Evolutionary conservation across 2,888 invertebrate genomes (phyloP).

Genomic region (Elmis aenea): DNA sequence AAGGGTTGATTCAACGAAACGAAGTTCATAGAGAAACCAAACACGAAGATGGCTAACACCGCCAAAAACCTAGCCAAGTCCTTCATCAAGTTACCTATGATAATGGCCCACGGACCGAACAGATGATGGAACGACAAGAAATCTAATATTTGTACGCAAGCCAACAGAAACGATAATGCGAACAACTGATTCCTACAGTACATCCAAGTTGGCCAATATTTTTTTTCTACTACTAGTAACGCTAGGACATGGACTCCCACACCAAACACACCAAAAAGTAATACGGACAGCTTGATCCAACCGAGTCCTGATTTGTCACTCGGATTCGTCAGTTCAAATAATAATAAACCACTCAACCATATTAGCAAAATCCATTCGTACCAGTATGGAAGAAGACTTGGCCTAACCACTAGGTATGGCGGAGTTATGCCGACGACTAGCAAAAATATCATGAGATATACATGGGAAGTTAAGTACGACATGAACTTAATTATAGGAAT

Average conservation of each 20-base stretch:
- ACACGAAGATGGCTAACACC: slow-evolving; percentile 95
- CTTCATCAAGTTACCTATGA: slow-evolving; percentile 92
- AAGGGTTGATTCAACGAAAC: slow-evolving; percentile 95
- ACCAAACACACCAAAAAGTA: slow-evolving; percentile 84
- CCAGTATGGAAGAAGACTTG: slow-evolving; percentile 82
- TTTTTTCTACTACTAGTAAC: slow-evolving; percentile 58
- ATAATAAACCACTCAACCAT: slow-evolving; percentile 89
- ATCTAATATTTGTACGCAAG: slow-evolving; percentile 96
- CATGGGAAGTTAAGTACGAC: slow-evolving; percentile 97
- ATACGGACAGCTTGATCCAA: slow-evolving; percentile 84
- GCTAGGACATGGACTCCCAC: slow-evolving; percentile 86
- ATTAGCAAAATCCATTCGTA: slow-evolving; percentile 94
- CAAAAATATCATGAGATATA: slow-evolving; percentile 92
- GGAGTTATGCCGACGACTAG: slow-evolving; percentile 87
- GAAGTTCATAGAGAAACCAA: slow-evolving; percentile 96
- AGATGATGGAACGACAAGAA: slow-evolving; percentile 98
- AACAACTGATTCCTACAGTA: slow-evolving; percentile 97
- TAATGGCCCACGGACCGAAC: slow-evolving; percentile 99
- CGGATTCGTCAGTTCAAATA: slow-evolving; percentile 96
- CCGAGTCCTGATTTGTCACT: slow-evolving; percentile 96
- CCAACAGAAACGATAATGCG: slow-evolving; percentile 88
- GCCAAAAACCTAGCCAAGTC: slow-evolving; percentile 95
- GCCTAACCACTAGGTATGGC: slow-evolving; percentile 75
- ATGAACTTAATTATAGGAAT: slow-evolving; percentile 99
- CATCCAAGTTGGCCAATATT: slow-evolving; percentile 80